phyloP scores from a whole-genome alignment of 2,113 vertebrate species.

The Erinaceus europaeus region DNA sequence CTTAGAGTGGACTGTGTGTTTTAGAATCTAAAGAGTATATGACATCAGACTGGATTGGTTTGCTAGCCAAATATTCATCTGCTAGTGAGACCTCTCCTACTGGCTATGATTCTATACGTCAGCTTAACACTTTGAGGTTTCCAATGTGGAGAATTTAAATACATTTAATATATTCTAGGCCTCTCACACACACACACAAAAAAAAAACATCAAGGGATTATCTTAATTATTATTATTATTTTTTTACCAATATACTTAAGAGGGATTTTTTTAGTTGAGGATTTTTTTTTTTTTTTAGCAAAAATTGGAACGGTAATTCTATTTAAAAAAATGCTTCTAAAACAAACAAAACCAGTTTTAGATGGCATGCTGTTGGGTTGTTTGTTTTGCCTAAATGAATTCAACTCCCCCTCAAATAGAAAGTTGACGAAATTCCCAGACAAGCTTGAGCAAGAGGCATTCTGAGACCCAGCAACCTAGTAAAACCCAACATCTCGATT shows the following conservation, averaged over 20 bases:
- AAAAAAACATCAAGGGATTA: constrained; percentile 16
- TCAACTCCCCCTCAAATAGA: constrained; percentile 36
- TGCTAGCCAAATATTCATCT: constrained; percentile 22
- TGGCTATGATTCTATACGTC: neutral
- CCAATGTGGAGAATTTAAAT: neutral
- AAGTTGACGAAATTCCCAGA: constrained; percentile 11
- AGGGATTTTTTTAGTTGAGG: too few relatives aligned
- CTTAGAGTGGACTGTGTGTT: constrained; percentile 73
- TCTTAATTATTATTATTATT: too few relatives aligned
- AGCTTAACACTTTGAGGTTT: neutral
- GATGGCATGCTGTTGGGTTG: neutral
- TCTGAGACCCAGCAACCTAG: neutral
- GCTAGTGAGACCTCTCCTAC: neutral
- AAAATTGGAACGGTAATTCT: too few relatives aligned
- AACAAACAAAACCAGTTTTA: constrained; percentile 30
- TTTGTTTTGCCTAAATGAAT: constrained; percentile 50
- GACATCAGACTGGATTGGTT: constrained; percentile 8
- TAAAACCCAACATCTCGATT: neutral
- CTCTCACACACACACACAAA: too few relatives aligned
- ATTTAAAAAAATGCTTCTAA: constrained; percentile 28
- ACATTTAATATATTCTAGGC: neutral
- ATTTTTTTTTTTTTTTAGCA: neutral
- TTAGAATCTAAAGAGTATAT: constrained; percentile 58
- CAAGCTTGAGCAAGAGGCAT: constrained; percentile 10
- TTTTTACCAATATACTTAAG: neutral